Conservation (phyloP, 2,888 invertebrate species). For the Ochropleura leucogaster region DNA sequence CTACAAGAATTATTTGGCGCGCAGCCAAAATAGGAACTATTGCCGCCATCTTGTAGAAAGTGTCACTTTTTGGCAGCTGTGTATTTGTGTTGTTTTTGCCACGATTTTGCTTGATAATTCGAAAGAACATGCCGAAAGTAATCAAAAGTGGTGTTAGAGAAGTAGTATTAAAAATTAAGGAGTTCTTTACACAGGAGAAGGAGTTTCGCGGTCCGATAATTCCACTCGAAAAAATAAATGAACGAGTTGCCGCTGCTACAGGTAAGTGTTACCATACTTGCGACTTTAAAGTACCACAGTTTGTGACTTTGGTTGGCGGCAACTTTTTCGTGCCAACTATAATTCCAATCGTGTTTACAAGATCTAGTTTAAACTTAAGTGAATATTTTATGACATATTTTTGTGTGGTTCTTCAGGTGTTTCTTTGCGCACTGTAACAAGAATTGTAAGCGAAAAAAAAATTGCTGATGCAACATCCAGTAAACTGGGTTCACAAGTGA, state of each 20-base stretch:
- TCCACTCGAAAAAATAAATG: constrained; percentile 19
- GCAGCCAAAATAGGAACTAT: background rate
- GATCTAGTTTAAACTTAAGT: background rate
- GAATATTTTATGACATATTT: background rate
- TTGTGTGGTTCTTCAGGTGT: constrained; percentile 2
- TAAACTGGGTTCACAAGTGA: constrained; percentile 15
- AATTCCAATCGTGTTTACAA: background rate
- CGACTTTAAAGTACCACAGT: background rate
- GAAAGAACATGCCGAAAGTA: constrained; percentile 22
- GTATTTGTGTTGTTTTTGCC: background rate
- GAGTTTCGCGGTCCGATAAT: constrained; percentile 12
- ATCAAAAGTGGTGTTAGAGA: constrained; percentile 23
- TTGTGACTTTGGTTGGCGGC: no score
- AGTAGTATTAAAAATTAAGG: constrained; percentile 21
- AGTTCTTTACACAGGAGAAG: constrained; percentile 20
- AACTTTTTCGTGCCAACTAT: background rate
- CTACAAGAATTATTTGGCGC: constrained; percentile 3
- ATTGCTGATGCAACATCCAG: constrained; percentile 17
- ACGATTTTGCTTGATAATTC: background rate
- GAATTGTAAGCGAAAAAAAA: constrained; percentile 20
- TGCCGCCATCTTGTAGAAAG: background rate
- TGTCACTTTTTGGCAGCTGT: constrained; percentile 6
- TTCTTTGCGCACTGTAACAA: constrained; percentile 28
- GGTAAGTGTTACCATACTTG: constrained; percentile 16
- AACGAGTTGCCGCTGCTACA: constrained; percentile 28